These are phyloP conservation scores for Orbicella faveolata DNA, from an alignment of 64 coral and sea anemone species.

Conservation along the genomic window DNA sequence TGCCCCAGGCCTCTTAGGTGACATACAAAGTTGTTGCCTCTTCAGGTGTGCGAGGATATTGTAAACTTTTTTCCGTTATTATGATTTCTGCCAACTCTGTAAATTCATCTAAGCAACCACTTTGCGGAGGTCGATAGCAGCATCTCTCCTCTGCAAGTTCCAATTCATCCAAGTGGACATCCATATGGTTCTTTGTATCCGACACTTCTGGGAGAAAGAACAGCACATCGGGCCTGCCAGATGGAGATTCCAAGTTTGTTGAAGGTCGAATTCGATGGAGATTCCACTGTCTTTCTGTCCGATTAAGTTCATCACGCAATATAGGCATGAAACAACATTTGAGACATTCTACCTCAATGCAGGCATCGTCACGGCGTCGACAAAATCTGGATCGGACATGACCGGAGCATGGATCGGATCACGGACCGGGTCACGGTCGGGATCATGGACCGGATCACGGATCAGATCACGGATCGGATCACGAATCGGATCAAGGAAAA, in stretches of 20 bases:
- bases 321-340: conserved; percentile 39
- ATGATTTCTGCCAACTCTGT: conserved; percentile 11
- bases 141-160: conserved; percentile 7
- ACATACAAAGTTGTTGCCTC: no score
- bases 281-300: conserved; percentile 25
- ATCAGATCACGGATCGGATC: no score
- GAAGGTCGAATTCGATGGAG: conserved; percentile 16
- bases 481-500: no score
- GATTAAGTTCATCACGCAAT: conserved; percentile 36
- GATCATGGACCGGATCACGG: no score
- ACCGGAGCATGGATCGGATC: no score
- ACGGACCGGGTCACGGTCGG: no score
- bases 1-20: no score
- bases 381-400: no score
- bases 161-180: conserved; percentile 3
- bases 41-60: no score
- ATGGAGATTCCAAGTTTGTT: conserved; percentile 8
- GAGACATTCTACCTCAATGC: neutral
- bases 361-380: no score
- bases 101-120: conserved; percentile 7
- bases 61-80: conserved; percentile 11
- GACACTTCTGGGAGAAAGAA: conserved; percentile 25
- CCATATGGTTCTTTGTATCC: conserved; percentile 16
- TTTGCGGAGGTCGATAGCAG: neutral
- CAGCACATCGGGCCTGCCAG: conserved; percentile 12